Conservation (phyloP, 2,797 vertebrate genomes). For the Chrysolophus pictus region DNA sequence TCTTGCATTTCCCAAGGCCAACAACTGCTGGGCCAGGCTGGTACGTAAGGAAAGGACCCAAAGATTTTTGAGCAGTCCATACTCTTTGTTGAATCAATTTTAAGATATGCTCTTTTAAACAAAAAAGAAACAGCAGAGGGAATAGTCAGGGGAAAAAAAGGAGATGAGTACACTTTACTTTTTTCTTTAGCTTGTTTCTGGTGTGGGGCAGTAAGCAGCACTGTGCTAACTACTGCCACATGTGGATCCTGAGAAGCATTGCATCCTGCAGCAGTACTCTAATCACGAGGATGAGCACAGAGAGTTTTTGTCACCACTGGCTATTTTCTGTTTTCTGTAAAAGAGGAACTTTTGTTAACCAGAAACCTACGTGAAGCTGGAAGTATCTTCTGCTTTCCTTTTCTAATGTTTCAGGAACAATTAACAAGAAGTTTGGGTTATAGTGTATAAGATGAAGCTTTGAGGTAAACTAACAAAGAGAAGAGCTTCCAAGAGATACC, state of each 20-base stretch:
- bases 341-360: not conserved
- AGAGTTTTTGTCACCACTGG: not conserved
- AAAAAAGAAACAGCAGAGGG: not conserved
- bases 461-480: conserved; percentile 9
- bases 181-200: not conserved
- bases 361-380: not conserved
- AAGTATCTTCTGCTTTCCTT: not conserved
- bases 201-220: not conserved
- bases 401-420: not conserved
- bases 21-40: not conserved
- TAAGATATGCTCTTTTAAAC: not conserved
- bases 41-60: not conserved
- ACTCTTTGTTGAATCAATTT: not conserved
- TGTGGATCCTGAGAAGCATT: not conserved
- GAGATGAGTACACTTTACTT: not conserved
- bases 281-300: not conserved
- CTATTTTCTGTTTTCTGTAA: not conserved
- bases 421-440: not conserved
- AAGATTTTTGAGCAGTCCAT: not conserved
- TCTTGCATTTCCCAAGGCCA: not conserved
- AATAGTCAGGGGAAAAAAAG: not conserved
- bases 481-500: not conserved
- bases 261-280: not conserved
- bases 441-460: not conserved
- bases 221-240: not conserved